These are phyloP conservation scores for Chiroxiphia lanceolata DNA, from an alignment of 2,797 vertebrate species.

Conservation along the genomic window DNA sequence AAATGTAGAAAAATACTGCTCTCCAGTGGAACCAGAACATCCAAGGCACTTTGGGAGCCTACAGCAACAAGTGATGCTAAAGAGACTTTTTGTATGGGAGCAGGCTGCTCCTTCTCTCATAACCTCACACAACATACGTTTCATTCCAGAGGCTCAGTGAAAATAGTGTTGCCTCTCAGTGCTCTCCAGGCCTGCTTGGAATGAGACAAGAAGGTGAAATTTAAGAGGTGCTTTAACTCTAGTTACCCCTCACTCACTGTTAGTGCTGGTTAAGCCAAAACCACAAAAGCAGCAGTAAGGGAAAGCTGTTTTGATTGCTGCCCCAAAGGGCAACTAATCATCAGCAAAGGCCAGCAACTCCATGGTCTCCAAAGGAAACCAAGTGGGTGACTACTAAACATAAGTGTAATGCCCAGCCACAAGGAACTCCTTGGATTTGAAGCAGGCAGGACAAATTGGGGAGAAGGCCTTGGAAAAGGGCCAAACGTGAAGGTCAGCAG, in stretches of 20 bases:
- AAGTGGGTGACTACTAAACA: background rate
- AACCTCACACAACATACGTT: background rate
- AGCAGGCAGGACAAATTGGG: background rate
- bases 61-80: background rate
- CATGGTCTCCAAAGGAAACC: background rate
- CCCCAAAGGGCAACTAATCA: background rate
- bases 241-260: background rate
- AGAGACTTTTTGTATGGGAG: background rate
- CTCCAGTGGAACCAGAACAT: constrained; percentile 19
- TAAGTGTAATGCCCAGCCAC: fast-evolving
- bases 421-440: background rate
- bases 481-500: background rate
- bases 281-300: background rate
- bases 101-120: background rate
- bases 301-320: background rate
- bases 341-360: background rate
- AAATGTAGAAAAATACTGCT: constrained; percentile 1
- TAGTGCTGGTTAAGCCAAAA: background rate
- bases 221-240: background rate
- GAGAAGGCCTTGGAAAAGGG: background rate
- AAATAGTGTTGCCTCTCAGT: background rate
- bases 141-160: background rate
- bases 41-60: background rate
- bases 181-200: background rate
- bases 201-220: background rate